Percentiles rank a stretch among this genome's conserved stretches.
phyloP scores from a whole-genome alignment of 2,113 vertebrate species.

The Amphiprion percula region DNA sequence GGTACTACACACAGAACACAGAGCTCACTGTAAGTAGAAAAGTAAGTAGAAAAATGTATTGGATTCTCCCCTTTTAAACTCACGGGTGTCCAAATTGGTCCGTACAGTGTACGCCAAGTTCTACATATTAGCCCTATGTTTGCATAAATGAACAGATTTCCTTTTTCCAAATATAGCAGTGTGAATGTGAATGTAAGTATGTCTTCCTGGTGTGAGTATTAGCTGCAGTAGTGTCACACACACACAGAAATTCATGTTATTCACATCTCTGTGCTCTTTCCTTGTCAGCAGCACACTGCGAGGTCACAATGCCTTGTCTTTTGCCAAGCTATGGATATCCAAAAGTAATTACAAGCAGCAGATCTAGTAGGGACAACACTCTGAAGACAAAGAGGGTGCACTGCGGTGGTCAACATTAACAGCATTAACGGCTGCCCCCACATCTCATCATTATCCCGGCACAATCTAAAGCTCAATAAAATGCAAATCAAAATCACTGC shows the following conservation, averaged over 20 bases:
- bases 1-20: no score
- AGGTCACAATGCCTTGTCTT: constrained; percentile 54
- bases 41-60: no score
- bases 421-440: constrained; percentile 58
- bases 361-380: background rate
- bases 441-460: constrained; percentile 65
- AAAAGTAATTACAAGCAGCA: constrained; percentile 58
- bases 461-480: constrained; percentile 69
- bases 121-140: background rate
- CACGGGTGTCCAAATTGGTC: no score
- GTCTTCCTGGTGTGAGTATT: background rate
- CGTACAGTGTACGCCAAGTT: background rate
- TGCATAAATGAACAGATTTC: background rate
- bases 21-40: no score
- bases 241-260: constrained; percentile 6
- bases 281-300: constrained; percentile 10
- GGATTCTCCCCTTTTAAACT: no score
- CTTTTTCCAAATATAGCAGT: background rate
- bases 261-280: constrained; percentile 14
- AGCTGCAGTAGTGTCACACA: background rate
- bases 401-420: constrained; percentile 58
- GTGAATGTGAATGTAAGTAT: background rate
- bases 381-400: constrained; percentile 40
- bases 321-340: constrained; percentile 26
- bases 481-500: constrained; percentile 71